Base-by-base conservation (phyloP, 2,888 invertebrate genomes). In the Allacma fusca region DNA sequence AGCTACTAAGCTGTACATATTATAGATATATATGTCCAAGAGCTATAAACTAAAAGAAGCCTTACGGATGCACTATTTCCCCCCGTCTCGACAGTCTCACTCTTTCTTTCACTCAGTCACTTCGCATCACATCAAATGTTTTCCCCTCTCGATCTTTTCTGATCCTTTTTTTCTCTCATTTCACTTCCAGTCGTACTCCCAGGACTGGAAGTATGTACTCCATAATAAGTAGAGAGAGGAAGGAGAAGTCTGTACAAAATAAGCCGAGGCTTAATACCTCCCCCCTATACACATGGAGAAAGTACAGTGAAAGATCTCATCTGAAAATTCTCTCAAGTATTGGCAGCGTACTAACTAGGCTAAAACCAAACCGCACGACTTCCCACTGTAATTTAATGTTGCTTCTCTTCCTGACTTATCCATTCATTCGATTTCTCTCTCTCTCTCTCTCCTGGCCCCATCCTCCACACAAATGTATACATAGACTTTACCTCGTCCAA, bases 331-430 rank as follows among this genome's bases (percentile, higher is more conserved):
- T 70, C 70, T 50, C 50, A 34, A 29, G 62, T 62, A 23, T 26
- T 62, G 50, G 26, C 44, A 59, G 59, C 29, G 59, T 72, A 59
- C 72, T 72, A 72, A 72, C 72, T 59, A 72, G 72, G 50, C 72
- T 59, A 72, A 62, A 72, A 57, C 59, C 34, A 59, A 72, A 59
- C 59, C 59, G 72, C 72, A 72, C 72, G 72, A 72, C 59, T 57
- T 72, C 72, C 72, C 57, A 50, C 59, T 16, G 29, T 72, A 72
- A 72, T 72, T 72, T 72, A 72, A 70, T 70, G 70, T 70, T n/a
- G 24, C 40, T n/a, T 23, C 9, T 50, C n/a, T 21, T 12, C 9
- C 67, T 67, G 26, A 5, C 68, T 26, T 5, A 50, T 50, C 5
- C n/a, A 50, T 50, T 50, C 50, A 16, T n/a, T 50, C 16, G 7